phyloP scores from a whole-genome alignment of 2,888 invertebrate species.

The Plebejus anna region DNA sequence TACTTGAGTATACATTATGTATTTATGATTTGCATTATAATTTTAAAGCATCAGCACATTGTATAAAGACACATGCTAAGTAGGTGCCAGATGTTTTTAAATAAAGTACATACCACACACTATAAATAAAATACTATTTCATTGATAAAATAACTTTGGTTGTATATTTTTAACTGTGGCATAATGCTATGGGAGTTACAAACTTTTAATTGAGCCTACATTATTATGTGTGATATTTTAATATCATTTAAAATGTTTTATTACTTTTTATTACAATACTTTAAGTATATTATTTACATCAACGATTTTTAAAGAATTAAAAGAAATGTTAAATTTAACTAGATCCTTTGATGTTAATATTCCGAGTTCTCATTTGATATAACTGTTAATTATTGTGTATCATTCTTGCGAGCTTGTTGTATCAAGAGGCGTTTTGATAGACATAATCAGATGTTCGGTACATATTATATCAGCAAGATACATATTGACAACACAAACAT shows the following conservation, averaged over 20 bases:
- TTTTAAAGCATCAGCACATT: background rate
- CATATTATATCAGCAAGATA: background rate
- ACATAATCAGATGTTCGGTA: background rate
- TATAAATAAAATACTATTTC: background rate
- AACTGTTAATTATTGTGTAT: background rate
- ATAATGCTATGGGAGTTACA: background rate
- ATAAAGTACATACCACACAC: background rate
- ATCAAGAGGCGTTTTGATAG: background rate
- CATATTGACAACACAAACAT: constrained; percentile 17
- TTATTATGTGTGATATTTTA: background rate
- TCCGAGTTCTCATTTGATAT: background rate
- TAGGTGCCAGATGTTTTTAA: background rate
- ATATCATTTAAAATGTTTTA: background rate
- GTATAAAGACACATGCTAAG: background rate
- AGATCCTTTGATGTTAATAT: background rate
- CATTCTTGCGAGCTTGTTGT: background rate
- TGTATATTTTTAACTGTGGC: background rate
- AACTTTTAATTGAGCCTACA: background rate
- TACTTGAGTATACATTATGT: background rate
- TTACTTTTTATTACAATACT: background rate
- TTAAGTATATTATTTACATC: background rate
- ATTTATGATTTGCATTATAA: background rate
- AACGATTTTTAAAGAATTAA: background rate
- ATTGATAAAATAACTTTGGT: background rate
- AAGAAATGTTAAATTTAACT: background rate